A percentile compares a stretch with the other conserved stretches of the same genome.
Evolutionary conservation across 2,113 vertebrate species (phyloP).

Genomic region (Apteryx owenii): DNA sequence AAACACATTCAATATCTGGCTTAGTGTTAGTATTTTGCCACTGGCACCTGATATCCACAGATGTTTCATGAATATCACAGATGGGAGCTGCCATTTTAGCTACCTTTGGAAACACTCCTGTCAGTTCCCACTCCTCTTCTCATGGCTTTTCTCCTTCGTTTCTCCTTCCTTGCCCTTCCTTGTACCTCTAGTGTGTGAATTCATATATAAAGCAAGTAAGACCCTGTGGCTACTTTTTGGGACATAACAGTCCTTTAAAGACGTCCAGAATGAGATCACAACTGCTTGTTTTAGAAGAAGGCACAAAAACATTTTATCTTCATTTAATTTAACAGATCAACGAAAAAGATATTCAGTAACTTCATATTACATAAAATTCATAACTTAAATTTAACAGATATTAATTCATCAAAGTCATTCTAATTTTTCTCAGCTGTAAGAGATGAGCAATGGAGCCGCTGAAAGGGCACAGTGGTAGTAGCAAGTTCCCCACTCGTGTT

Average conservation of each 20-base stretch:
- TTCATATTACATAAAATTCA: neutral
- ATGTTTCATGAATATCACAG: neutral
- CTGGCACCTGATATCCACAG: neutral
- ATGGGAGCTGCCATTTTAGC: neutral
- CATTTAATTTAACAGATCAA: neutral
- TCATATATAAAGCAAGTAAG: neutral
- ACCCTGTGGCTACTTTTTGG: neutral
- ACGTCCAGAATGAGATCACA: neutral
- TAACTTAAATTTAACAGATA: neutral
- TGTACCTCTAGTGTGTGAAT: neutral
- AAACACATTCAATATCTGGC: neutral
- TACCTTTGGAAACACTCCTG: neutral
- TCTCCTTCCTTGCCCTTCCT: neutral
- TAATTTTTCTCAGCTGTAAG: neutral
- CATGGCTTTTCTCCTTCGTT: neutral
- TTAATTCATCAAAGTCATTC: neutral
- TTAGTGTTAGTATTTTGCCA: neutral
- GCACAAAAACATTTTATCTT: neutral
- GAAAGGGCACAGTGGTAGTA: neutral
- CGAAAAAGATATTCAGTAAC: neutral
- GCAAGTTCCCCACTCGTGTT: neutral
- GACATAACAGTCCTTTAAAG: neutral
- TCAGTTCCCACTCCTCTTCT: neutral
- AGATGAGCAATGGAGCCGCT: neutral
- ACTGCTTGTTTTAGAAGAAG: neutral